Conservation (phyloP, 2,113 vertebrate species). For the Thamnaconus septentrionalis region DNA sequence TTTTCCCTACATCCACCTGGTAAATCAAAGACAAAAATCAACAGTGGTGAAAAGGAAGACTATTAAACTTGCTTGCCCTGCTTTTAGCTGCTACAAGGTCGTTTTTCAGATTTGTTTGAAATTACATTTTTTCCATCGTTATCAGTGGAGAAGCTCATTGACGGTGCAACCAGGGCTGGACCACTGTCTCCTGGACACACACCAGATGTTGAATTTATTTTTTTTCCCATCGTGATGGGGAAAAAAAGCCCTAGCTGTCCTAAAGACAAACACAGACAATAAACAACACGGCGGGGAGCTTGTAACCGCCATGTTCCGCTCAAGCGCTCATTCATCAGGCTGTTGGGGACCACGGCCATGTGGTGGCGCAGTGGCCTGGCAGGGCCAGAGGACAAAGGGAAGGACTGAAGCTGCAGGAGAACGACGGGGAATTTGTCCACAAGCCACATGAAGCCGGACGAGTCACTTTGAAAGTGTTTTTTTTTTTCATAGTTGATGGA, state of each 20-base stretch:
- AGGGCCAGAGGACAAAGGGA: not conserved
- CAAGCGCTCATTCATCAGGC: constrained; percentile 52
- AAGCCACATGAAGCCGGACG: too few species aligned
- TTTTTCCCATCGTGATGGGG: constrained; percentile 5
- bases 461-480: too few species aligned
- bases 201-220: constrained; percentile 49
- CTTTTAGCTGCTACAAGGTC: too few species aligned
- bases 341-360: constrained; percentile 28
- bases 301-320: constrained; percentile 34
- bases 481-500: too few species aligned
- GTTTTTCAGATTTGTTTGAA: too few species aligned
- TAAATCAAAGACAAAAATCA: too few species aligned
- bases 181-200: constrained; percentile 34
- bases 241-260: constrained; percentile 32
- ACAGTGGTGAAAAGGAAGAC: too few species aligned
- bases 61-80: too few species aligned
- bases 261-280: constrained; percentile 61
- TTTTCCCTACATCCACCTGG: too few species aligned
- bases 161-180: not conserved
- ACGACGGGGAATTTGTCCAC: constrained; percentile 37
- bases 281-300: constrained; percentile 28
- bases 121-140: not conserved
- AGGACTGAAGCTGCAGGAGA: constrained; percentile 5
- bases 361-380: constrained; percentile 31
- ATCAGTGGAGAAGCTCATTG: not conserved